A percentile compares a stretch with the other conserved stretches of the same genome.
These are phyloP conservation scores for Latheticus oryzae DNA, from an alignment of 2,888 invertebrate species.

Conservation along the genomic window DNA sequence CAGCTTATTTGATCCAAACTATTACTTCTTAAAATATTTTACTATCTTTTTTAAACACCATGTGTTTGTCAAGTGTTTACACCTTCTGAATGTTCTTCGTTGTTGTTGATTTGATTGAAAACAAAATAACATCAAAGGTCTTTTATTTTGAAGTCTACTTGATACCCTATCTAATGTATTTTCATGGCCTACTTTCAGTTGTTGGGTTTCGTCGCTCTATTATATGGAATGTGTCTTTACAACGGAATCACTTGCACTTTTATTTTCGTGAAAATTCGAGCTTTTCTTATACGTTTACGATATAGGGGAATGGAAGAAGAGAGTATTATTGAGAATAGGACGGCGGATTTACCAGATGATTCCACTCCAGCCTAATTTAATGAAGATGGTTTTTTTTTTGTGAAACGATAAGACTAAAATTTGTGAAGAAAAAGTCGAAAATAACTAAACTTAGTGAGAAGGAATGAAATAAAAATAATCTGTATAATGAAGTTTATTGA, in stretches of 20 bases:
- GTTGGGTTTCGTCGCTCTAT: conserved; percentile 80
- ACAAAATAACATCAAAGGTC: conserved; percentile 34
- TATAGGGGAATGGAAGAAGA: conserved; percentile 54
- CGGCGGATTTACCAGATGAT: conserved; percentile 53
- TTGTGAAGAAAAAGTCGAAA: conserved; percentile 19
- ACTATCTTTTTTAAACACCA: too few relatives aligned
- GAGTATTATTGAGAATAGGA: conserved; percentile 59
- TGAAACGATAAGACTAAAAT: conserved; percentile 32
- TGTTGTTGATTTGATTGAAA: too few relatives aligned
- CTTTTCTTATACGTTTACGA: conserved; percentile 45
- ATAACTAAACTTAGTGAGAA: conserved; percentile 8
- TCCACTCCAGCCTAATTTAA: conserved; percentile 32
- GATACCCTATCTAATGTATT: not conserved
- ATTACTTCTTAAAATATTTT: too few relatives aligned
- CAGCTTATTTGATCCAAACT: too few relatives aligned
- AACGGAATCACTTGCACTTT: conserved; percentile 66
- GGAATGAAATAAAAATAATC: not conserved
- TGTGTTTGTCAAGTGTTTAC: too few relatives aligned
- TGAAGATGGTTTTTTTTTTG: conserved; percentile 1
- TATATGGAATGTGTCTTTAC: conserved; percentile 87
- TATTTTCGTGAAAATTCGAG: conserved; percentile 51
- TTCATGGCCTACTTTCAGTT: conserved; percentile 70
- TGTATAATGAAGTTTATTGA: conserved; percentile 2
- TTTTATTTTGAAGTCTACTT: conserved; percentile 1
- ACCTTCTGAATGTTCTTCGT: too few relatives aligned